phyloP scores from a whole-genome alignment of 2,888 invertebrate genomes.

The Agriopis marginaria region DNA sequence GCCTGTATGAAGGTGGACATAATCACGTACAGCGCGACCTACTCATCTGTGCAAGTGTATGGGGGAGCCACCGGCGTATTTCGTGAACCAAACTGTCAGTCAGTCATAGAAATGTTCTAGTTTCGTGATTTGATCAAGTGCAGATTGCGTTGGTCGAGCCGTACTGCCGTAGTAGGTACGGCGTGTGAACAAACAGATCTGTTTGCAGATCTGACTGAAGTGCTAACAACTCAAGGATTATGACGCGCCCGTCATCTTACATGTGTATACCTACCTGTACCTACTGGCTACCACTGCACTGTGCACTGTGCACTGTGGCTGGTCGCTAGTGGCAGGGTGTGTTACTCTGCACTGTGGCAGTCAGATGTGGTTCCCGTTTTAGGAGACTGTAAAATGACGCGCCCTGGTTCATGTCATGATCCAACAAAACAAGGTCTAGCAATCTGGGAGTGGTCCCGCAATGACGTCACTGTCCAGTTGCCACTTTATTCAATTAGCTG shows the following conservation, averaged over 20 bases:
- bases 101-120: no score
- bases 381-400: no score
- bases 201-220: slow-evolving; percentile 16
- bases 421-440: no score
- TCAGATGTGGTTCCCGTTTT: no score
- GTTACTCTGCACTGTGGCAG: no score
- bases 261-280: neutral
- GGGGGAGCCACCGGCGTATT: neutral
- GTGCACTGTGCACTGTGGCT: no score
- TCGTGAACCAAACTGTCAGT: neutral
- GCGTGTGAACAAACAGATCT: slow-evolving; percentile 12
- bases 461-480: no score
- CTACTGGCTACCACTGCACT: no score
- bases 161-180: neutral
- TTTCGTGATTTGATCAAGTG: neutral
- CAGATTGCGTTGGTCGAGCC: neutral
- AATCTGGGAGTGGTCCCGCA: no score
- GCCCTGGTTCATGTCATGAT: no score
- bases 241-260: slow-evolving; percentile 19
- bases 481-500: no score
- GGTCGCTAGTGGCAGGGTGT: no score
- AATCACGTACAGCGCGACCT: neutral
- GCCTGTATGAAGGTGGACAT: neutral
- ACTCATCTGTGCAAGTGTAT: neutral
- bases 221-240: slow-evolving; percentile 41